Evolutionary conservation across 2,888 invertebrate genomes (phyloP).

Genomic region (Idaea aversata): DNA sequence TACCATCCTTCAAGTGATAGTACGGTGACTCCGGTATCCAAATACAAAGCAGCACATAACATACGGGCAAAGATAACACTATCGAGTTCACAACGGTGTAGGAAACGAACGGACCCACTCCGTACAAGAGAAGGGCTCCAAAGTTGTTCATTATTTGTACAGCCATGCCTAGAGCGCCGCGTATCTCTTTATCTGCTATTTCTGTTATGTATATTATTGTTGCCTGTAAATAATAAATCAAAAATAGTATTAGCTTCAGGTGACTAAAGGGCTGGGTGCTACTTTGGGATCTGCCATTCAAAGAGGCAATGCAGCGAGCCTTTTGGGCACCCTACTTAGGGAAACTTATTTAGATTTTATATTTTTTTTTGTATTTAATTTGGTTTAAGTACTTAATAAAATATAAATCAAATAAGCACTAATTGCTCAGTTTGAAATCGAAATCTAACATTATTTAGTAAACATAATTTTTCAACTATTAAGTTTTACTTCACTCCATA

Average conservation of each 20-base stretch:
- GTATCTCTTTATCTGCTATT: conserved; percentile 74
- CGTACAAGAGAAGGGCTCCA: conserved; percentile 66
- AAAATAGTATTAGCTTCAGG: background rate
- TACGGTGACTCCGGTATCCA: conserved; percentile 84
- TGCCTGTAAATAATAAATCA: conserved; percentile 51
- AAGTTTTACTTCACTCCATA: no score
- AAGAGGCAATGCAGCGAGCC: no score
- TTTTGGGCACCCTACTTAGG: no score
- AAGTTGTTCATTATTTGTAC: conserved; percentile 73
- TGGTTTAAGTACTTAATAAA: no score
- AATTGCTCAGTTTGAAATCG: no score
- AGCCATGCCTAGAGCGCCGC: conserved; percentile 71
- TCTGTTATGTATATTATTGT: conserved; percentile 77
- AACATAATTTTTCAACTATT: no score
- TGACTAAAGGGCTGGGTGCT: no score
- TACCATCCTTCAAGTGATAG: conserved; percentile 77
- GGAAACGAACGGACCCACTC: conserved; percentile 72
- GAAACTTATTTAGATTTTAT: no score
- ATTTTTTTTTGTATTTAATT: no score
- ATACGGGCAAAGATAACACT: conserved; percentile 67
- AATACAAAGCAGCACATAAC: conserved; percentile 68
- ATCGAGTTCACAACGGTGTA: conserved; percentile 67
- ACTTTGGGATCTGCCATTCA: no score
- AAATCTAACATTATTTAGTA: no score
- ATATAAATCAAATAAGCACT: no score